Evolutionary conservation across 2,888 invertebrate species (phyloP).

Genomic region (Ornithoptera alexandrae): DNA sequence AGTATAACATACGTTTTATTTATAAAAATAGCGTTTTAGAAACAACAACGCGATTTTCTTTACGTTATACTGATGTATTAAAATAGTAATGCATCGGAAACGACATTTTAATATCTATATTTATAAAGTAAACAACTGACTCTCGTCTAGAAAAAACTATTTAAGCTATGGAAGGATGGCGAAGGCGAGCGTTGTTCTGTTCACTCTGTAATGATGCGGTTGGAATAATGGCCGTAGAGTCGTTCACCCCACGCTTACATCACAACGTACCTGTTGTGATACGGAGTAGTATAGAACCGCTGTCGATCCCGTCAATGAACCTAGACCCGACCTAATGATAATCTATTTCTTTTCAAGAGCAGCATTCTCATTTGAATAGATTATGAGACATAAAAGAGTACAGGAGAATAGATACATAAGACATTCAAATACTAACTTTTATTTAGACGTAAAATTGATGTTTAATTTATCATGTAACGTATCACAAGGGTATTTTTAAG

Average conservation of each 20-base stretch:
- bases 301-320: constrained; percentile 28
- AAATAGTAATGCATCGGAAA: constrained; percentile 19
- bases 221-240: constrained; percentile 55
- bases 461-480: too few relatives aligned
- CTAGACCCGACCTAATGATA: constrained; percentile 17
- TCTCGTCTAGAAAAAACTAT: constrained; percentile 30
- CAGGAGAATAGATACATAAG: too few relatives aligned
- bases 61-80: constrained; percentile 1
- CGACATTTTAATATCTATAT: constrained; percentile 28
- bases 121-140: constrained; percentile 21
- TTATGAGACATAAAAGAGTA: too few relatives aligned
- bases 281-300: constrained; percentile 6
- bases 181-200: constrained; percentile 31
- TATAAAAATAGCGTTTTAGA: neutral
- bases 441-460: too few relatives aligned
- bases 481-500: too few relatives aligned
- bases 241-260: constrained; percentile 55
- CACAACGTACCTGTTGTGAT: constrained; percentile 30
- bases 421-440: too few relatives aligned
- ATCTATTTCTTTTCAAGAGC: constrained; percentile 11
- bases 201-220: constrained; percentile 65
- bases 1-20: neutral
- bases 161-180: constrained; percentile 37
- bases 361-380: neutral
- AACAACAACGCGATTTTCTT: neutral